phyloP scores from a whole-genome alignment of 2,888 invertebrate genomes.

The Dimorphilus gyrociliatus region DNA sequence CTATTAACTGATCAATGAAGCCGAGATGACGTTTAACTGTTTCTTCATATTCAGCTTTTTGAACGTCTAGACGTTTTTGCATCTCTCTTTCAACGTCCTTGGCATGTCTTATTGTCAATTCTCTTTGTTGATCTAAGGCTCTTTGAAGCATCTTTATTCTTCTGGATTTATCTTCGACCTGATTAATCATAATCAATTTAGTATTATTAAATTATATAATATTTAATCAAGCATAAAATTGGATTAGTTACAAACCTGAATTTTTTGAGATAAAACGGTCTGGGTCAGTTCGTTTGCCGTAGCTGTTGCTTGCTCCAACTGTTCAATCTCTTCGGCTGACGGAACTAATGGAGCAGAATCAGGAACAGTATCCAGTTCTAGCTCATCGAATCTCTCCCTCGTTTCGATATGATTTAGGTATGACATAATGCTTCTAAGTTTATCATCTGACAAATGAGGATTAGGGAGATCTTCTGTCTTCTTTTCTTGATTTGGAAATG shows the following conservation, averaged over 20 bases:
- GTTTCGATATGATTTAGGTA: slow-evolving; percentile 35
- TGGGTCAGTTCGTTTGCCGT: slow-evolving; percentile 32
- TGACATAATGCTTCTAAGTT: slow-evolving; percentile 30
- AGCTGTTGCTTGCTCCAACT: slow-evolving; percentile 29
- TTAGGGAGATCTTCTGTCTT: slow-evolving; percentile 13
- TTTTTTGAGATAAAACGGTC: slow-evolving; percentile 26
- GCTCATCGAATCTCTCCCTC: slow-evolving; percentile 14
- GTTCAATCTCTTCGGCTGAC: slow-evolving; percentile 23
- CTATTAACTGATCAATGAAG: slow-evolving; percentile 38
- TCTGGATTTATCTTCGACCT: slow-evolving; percentile 33
- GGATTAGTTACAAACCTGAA: no score
- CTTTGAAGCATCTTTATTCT: slow-evolving; percentile 34
- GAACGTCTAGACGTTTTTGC: slow-evolving; percentile 30
- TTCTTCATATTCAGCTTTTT: slow-evolving; percentile 37
- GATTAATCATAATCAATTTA: no score
- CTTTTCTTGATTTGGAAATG: slow-evolving; percentile 18
- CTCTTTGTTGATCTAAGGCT: slow-evolving; percentile 36
- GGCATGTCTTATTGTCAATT: slow-evolving; percentile 35
- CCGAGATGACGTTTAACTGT: slow-evolving; percentile 36
- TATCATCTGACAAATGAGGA: slow-evolving; percentile 27
- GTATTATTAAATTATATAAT: no score
- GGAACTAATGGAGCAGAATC: slow-evolving; percentile 27
- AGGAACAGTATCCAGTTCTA: slow-evolving; percentile 22
- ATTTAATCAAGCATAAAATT: no score
- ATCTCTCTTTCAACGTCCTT: slow-evolving; percentile 35